Evolutionary conservation across 1,140 invertebrate genomes (phyloP).

Genomic region (silkworm (Bombyx mori)): DNA sequence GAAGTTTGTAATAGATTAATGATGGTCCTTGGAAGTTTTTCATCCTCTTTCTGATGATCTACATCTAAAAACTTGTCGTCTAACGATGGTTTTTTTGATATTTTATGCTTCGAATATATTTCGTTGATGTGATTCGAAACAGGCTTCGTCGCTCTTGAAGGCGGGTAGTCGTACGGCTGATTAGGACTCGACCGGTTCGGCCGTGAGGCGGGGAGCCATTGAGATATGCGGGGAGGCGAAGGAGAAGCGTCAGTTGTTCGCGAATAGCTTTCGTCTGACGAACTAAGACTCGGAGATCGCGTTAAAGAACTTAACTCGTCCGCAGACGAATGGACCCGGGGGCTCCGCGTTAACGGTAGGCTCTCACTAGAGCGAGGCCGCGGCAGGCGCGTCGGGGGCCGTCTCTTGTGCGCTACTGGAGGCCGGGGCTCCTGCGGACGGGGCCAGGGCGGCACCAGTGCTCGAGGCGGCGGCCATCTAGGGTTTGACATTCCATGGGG

Average conservation of each 20-base stretch:
- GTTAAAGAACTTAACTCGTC: conserved; percentile 85
- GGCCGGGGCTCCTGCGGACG: conserved; percentile 57
- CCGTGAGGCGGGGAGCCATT: conserved; percentile 73
- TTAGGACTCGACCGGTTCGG: conserved; percentile 41
- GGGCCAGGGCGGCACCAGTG: conserved; percentile 72
- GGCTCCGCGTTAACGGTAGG: conserved; percentile 70
- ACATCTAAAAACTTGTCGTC: conserved; percentile 60
- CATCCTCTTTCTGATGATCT: conserved; percentile 64
- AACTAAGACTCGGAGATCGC: conserved; percentile 83
- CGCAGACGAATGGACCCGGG: conserved; percentile 80
- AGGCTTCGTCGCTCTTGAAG: conserved; percentile 45
- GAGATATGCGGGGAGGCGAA: conserved; percentile 71
- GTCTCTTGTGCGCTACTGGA: conserved; percentile 45
- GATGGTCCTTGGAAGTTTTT: conserved; percentile 63
- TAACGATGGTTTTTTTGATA: conserved; percentile 51
- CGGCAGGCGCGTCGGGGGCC: conserved; percentile 56
- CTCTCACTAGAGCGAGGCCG: conserved; percentile 78
- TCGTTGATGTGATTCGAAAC: conserved; percentile 40
- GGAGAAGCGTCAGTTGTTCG: conserved; percentile 78
- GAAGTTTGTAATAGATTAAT: conserved; percentile 67
- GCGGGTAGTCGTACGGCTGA: conserved; percentile 54
- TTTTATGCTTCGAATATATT: conserved; percentile 58
- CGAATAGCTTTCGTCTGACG: conserved; percentile 85
- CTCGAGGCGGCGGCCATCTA: conserved; percentile 63
- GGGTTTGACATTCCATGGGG: conserved; percentile 52